Base-by-base conservation (phyloP, 2,797 vertebrate species). In the Centroberyx gerrardi region DNA sequence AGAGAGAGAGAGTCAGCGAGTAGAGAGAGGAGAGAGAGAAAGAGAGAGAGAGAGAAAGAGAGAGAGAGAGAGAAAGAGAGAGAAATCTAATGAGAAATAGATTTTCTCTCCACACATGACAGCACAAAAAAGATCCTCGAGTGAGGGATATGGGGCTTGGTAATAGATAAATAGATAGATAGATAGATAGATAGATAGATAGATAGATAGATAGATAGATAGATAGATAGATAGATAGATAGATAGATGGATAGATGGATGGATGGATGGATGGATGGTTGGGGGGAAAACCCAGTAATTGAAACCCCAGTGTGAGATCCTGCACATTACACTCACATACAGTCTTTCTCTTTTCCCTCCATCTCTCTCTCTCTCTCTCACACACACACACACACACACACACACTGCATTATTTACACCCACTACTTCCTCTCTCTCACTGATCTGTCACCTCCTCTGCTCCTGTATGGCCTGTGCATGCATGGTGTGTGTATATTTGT, bases 361-460 rank as follows among this genome's bases (percentile, higher is more conserved):
- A 12, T 13, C 65, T 28, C 28, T 49, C 67, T 51, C 22, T 9
- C 38, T 44, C 42, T 44, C 42, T 10, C 42, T 10, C 61, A 40
- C 55, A 33, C 18, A 42, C 22, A 64, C 56, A 59, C 22, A 38
- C 33, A 69, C 52, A 75, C 62, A 52, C 38, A 62, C 71, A 2
- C 27, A 15, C 66, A 61, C 67, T 85, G 69, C 85, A 88, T 89
- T 78, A 89, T 86, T 84, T 28, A 83, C 66, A 65, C 68, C 62
- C 75, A 66, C 75, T 7, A 27, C 80, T 75, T 81, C 72, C 69
- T 82, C 64, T 78, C 63, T 65, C 65, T 48, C 54, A 72, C 46
- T 61, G 62, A 81, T 80, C 80, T 72, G 85, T 81, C 80, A 64
- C 74, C 81, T 83, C 59, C 62, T 70, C 75, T 60, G 66, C n/a